phyloP scores from a whole-genome alignment of 2,113 vertebrate species.

The Pimephales promelas region DNA sequence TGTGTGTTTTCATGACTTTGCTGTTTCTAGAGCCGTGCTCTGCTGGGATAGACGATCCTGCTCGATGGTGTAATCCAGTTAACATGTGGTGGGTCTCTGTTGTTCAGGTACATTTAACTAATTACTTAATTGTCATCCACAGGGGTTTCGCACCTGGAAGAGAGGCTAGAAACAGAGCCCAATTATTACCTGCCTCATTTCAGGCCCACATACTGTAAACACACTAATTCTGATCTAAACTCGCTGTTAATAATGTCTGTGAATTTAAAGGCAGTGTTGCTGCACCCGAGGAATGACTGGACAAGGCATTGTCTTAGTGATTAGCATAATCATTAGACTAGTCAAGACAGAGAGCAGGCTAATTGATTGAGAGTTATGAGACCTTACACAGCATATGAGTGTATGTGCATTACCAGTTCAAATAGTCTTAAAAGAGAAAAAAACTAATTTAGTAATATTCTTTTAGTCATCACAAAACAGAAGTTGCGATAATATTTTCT shows the following conservation, averaged over 20 bases:
- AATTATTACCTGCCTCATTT: conserved; percentile 34
- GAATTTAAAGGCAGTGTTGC: background rate
- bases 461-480: too few species aligned
- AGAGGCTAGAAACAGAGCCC: conserved; percentile 42
- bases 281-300: background rate
- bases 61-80: conserved; percentile 42
- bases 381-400: background rate
- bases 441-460: background rate
- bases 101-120: conserved; percentile 45
- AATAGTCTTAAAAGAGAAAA: background rate
- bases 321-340: conserved; percentile 23
- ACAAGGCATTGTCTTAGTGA: background rate
- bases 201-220: conserved; percentile 45
- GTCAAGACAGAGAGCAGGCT: background rate
- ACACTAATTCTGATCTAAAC: conserved; percentile 15
- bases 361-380: conserved; percentile 25
- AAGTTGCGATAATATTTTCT: too few species aligned
- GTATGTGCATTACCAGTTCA: background rate
- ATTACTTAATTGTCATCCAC: conserved; percentile 43
- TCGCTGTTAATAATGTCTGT: background rate
- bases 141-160: conserved; percentile 49
- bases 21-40: background rate
- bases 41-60: conserved; percentile 9
- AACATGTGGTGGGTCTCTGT: conserved; percentile 38
- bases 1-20: background rate